Evolutionary conservation across 2,113 vertebrate genomes (phyloP).

Genomic region (Ochotona curzoniae): DNA sequence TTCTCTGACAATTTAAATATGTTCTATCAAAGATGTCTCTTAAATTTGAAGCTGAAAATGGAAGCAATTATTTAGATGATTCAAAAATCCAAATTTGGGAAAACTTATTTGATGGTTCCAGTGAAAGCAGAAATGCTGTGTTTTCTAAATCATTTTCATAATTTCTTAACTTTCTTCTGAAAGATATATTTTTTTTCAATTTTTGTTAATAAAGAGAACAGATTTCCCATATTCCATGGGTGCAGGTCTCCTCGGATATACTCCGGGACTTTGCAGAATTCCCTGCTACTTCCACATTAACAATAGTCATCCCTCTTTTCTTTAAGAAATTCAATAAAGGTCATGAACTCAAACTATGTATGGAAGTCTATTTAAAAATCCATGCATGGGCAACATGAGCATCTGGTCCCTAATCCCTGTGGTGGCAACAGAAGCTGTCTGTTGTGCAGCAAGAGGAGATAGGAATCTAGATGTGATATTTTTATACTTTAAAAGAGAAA

Average conservation of each 20-base stretch:
- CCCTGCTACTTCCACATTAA: background rate
- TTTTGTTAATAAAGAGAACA: no score
- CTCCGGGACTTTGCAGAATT: background rate
- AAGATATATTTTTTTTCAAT: no score
- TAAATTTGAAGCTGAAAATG: conserved; percentile 26
- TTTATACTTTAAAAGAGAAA: background rate
- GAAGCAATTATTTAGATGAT: background rate
- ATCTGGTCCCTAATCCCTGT: background rate
- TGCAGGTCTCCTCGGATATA: background rate
- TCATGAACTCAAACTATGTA: background rate
- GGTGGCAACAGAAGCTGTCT: background rate
- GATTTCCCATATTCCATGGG: no score
- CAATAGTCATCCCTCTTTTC: background rate
- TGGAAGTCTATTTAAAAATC: background rate
- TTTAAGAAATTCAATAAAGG: background rate
- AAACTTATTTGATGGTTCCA: background rate
- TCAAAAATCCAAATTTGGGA: background rate
- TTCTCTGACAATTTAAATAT: background rate
- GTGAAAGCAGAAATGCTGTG: background rate
- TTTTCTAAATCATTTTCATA: background rate
- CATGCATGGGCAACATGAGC: background rate
- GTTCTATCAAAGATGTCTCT: background rate
- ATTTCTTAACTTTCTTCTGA: background rate
- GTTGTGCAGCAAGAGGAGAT: background rate
- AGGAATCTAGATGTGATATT: background rate